Conservation (phyloP, 2,888 invertebrate species). For the Morpho achilles region DNA sequence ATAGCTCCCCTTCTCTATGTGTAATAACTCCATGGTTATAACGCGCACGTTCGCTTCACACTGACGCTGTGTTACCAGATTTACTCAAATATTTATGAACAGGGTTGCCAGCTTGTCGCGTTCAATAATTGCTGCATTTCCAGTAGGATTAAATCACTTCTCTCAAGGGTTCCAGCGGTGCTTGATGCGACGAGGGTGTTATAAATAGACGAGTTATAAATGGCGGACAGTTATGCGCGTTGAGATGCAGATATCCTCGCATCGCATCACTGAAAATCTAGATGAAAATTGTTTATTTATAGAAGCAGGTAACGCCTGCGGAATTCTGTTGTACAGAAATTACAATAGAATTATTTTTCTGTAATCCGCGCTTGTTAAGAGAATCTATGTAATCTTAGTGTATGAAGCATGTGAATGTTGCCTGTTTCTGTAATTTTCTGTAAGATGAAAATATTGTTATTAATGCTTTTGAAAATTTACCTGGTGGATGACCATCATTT, state of each 20-base stretch:
- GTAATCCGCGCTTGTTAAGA: no score
- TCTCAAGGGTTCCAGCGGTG: not conserved
- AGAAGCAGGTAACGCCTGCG: no score
- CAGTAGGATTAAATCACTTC: slow-evolving; percentile 2
- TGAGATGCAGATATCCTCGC: no score
- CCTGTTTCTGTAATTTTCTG: no score
- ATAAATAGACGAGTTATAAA: not conserved
- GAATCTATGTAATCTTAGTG: no score
- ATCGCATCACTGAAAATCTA: no score
- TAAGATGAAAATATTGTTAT: not conserved
- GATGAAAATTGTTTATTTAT: no score
- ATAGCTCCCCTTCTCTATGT: no score
- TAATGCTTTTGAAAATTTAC: not conserved
- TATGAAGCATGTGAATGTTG: no score
- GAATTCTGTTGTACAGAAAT: no score
- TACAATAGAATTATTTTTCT: no score
- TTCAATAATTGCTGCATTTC: slow-evolving; percentile 1
- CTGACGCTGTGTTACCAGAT: not conserved
- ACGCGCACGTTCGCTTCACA: not conserved
- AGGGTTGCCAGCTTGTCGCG: not conserved
- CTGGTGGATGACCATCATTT: no score
- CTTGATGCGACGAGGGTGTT: not conserved
- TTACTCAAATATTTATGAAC: slow-evolving; percentile 1
- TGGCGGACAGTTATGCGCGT: not conserved
- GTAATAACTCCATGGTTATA: not conserved